A percentile compares a stretch with the other conserved stretches of the same genome.
Evolutionary conservation across 1,140 invertebrate species (phyloP).

Genomic region (Drosophila ficusphila): DNA sequence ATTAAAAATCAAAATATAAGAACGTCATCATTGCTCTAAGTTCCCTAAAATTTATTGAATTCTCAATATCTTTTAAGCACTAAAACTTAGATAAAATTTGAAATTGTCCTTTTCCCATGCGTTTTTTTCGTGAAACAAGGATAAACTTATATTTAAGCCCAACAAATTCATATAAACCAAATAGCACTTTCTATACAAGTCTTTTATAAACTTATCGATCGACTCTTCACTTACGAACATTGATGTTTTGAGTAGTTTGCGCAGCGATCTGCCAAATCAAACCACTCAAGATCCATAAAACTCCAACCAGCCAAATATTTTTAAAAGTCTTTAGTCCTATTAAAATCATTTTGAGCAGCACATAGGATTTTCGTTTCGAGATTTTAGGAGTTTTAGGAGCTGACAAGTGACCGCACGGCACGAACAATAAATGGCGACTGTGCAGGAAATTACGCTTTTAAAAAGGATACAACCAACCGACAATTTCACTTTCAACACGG

Average conservation of each 20-base stretch:
- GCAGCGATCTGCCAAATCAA: constrained; percentile 36
- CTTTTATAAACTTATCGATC: constrained; percentile 1
- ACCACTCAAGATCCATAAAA: constrained; percentile 20
- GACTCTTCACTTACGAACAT: constrained; percentile 76
- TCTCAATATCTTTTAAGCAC: no score
- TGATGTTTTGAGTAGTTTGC: constrained; percentile 79
- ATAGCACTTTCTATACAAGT: neutral
- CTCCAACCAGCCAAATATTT: constrained; percentile 38
- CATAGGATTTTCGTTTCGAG: constrained; percentile 2
- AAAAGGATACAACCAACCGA: constrained; percentile 6
- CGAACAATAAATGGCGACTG: constrained; percentile 60
- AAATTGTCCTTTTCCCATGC: no score
- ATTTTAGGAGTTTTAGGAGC: constrained; percentile 1
- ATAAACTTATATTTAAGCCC: no score
- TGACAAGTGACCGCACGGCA: constrained; percentile 35
- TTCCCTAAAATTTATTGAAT: no score
- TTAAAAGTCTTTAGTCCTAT: constrained; percentile 23
- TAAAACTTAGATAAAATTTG: no score
- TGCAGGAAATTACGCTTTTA: constrained; percentile 5
- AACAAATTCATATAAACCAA: neutral
- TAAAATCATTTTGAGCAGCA: constrained; percentile 30
- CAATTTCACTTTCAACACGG: constrained; percentile 30
- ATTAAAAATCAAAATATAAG: no score
- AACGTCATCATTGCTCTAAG: no score
- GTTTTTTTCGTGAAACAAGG: no score